Percentiles rank a stretch among this genome's conserved stretches.
These are phyloP conservation scores for Cricetomys ansorgei DNA, from an alignment of 2,113 vertebrate species.

Conservation along the genomic window DNA sequence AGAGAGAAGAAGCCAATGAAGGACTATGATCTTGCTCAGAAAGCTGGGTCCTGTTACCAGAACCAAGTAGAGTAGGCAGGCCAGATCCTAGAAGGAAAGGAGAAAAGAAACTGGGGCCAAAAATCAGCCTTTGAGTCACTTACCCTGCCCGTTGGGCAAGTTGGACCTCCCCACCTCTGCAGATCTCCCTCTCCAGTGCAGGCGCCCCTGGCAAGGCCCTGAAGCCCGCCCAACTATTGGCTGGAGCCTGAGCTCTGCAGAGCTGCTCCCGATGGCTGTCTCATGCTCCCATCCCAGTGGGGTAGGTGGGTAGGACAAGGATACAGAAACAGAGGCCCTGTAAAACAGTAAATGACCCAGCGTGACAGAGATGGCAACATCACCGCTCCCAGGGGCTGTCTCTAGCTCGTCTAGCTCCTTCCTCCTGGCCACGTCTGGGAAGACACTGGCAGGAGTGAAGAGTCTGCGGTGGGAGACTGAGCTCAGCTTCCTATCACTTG, in stretches of 20 bases:
- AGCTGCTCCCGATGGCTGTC: accelerated
- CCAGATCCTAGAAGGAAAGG: not conserved
- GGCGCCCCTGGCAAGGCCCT: too few species aligned
- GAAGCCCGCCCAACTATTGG: accelerated
- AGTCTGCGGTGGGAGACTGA: not conserved
- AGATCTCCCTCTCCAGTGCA: not conserved
- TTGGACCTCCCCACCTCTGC: not conserved
- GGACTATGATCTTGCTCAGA: not conserved
- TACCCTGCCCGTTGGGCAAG: not conserved
- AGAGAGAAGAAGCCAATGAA: not conserved
- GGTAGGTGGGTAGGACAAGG: not conserved
- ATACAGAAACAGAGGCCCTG: not conserved
- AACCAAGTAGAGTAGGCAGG: not conserved
- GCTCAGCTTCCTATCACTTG: not conserved
- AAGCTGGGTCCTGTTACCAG: not conserved
- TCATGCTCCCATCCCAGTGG: accelerated
- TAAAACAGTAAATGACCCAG: not conserved
- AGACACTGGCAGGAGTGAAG: not conserved
- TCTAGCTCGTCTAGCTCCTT: not conserved
- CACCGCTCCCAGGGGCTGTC: not conserved
- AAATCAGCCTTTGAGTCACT: not conserved
- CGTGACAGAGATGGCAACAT: not conserved
- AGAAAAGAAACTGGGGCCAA: not conserved
- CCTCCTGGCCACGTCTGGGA: not conserved
- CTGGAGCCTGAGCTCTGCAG: accelerated